Evolutionary conservation across 2,113 vertebrate species (phyloP).

Genomic region (Mormoops blainvillei): DNA sequence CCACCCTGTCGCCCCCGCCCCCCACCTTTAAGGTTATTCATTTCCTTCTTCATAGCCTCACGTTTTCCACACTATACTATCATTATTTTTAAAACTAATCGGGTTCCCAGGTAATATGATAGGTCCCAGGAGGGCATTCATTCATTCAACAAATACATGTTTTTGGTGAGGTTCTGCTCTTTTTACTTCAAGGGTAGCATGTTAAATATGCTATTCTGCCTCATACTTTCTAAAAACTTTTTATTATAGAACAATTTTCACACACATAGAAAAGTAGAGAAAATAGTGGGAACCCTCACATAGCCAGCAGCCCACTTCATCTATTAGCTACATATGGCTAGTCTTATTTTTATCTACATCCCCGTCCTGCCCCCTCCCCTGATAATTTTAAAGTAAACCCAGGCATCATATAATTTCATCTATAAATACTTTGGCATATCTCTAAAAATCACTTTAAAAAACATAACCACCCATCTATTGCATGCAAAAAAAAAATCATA

Average conservation of each 20-base stretch:
- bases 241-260: neutral
- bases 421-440: neutral
- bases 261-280: neutral
- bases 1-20: neutral
- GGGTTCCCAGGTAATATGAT: neutral
- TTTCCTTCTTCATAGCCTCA: neutral
- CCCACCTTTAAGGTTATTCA: neutral
- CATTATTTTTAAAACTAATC: neutral
- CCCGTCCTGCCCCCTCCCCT: neutral
- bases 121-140: neutral
- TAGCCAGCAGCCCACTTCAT: neutral
- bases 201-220: neutral
- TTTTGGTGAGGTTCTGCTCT: neutral
- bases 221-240: constrained; percentile 13
- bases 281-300: neutral
- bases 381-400: constrained; percentile 15
- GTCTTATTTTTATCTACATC: neutral
- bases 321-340: neutral
- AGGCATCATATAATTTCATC: neutral
- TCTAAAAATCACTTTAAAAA: constrained; percentile 23
- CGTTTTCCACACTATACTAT: neutral
- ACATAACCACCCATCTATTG: neutral
- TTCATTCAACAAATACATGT: neutral
- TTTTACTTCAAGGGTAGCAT: neutral
- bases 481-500: neutral